Percentiles rank a stretch among this genome's conserved stretches.
Evolutionary conservation across 1,140 invertebrate genomes (phyloP).

Genomic region (Pectinophora gossypiella): DNA sequence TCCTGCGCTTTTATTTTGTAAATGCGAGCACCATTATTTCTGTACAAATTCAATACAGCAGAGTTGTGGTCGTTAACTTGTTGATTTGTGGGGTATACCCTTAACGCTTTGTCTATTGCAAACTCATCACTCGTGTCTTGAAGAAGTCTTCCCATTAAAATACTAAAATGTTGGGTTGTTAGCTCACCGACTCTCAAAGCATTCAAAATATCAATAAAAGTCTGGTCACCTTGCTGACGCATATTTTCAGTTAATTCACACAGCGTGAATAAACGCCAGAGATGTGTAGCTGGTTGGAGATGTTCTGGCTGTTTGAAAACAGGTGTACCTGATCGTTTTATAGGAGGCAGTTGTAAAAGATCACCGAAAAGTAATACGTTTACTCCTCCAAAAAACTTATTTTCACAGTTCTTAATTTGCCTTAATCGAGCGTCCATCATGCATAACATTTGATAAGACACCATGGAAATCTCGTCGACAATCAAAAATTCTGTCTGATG

Average conservation of each 20-base stretch:
- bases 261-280: conserved; percentile 5
- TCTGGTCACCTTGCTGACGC: conserved; percentile 29
- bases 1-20: conserved; percentile 28
- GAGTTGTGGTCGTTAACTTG: conserved; percentile 22
- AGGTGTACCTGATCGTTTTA: conserved; percentile 3
- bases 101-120: conserved; percentile 17
- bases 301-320: conserved; percentile 4
- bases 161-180: conserved; percentile 14
- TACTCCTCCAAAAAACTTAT: conserved; percentile 8
- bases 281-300: not conserved
- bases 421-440: conserved; percentile 4
- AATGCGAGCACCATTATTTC: conserved; percentile 8
- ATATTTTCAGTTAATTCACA: conserved; percentile 5
- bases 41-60: conserved; percentile 12
- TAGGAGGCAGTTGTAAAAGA: conserved; percentile 4
- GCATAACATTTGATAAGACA: conserved; percentile 8
- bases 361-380: conserved; percentile 6
- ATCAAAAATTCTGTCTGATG: conserved; percentile 6
- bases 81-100: conserved; percentile 22
- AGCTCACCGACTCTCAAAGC: conserved; percentile 28
- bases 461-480: conserved; percentile 13
- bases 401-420: conserved; percentile 7
- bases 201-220: conserved; percentile 33
- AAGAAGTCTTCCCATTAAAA: conserved; percentile 16
- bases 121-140: conserved; percentile 18